Conservation (phyloP, 2,797 vertebrate species). For the Sitta carolinensis region DNA sequence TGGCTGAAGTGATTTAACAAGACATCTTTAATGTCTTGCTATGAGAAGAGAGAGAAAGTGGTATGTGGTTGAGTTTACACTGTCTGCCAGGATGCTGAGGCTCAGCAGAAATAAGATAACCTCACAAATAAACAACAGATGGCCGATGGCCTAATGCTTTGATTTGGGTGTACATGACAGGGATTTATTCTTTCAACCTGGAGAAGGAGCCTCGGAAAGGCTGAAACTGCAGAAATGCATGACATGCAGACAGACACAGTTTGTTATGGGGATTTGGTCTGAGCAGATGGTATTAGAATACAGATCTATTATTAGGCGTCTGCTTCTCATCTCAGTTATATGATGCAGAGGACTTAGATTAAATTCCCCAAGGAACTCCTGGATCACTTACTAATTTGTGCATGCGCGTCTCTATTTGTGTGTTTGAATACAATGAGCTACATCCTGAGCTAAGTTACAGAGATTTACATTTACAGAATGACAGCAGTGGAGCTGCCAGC, state of each 20-base stretch:
- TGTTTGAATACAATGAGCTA: neutral
- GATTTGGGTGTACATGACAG: conserved; percentile 39
- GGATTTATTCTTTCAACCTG: conserved; percentile 65
- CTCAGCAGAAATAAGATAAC: conserved; percentile 55
- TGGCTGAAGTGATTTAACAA: conserved; percentile 57
- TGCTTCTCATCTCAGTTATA: conserved; percentile 42
- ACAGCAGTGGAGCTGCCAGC: neutral
- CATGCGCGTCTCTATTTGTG: neutral
- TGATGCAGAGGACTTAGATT: neutral
- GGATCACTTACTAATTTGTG: conserved; percentile 11
- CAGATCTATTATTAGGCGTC: conserved; percentile 62
- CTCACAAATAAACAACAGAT: conserved; percentile 65
- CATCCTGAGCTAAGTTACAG: neutral
- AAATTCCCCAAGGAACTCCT: conserved; percentile 25
- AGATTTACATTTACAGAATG: neutral
- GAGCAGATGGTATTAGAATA: conserved; percentile 62
- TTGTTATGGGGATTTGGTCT: conserved; percentile 25
- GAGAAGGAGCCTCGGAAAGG: conserved; percentile 46
- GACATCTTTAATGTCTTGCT: conserved; percentile 25
- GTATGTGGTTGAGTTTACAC: neutral
- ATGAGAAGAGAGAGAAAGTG: neutral
- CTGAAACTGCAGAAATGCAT: conserved; percentile 58
- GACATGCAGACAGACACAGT: neutral
- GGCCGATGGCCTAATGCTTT: conserved; percentile 47
- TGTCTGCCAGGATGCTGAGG: conserved; percentile 1